Evolutionary conservation across 2,888 invertebrate species (phyloP).

Genomic region (Drosophila tripunctata): DNA sequence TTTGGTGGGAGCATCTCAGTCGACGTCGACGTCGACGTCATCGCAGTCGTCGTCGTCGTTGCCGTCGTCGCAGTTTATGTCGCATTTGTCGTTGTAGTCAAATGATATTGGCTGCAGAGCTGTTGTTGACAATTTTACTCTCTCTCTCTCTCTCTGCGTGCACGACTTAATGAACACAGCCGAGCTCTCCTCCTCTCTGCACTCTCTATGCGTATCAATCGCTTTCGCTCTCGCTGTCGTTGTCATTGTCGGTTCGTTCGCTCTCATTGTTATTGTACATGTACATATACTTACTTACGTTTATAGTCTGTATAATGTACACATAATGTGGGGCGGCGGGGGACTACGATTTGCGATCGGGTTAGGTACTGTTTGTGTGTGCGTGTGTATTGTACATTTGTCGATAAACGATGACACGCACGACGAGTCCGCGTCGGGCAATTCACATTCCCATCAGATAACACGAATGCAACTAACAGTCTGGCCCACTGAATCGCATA

Average conservation of each 20-base stretch:
- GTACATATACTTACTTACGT: slow-evolving; percentile 6
- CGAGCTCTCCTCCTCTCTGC: slow-evolving; percentile 6
- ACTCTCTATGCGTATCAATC: background rate
- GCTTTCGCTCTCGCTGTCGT: slow-evolving; percentile 3
- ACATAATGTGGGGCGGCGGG: slow-evolving; percentile 2
- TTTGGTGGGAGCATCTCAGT: slow-evolving; percentile 18
- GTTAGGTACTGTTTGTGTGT: slow-evolving; percentile 20
- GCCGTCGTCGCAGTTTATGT: slow-evolving; percentile 17
- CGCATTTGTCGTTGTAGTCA: slow-evolving; percentile 14
- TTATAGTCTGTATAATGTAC: slow-evolving; percentile 23
- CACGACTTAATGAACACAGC: too few relatives aligned
- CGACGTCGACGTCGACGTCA: slow-evolving; percentile 5
- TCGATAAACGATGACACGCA: slow-evolving; percentile 35
- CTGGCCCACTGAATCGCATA: slow-evolving; percentile 13
- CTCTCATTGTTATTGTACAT: slow-evolving; percentile 32
- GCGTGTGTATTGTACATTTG: background rate
- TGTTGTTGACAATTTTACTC: slow-evolving; percentile 66
- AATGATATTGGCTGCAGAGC: slow-evolving; percentile 38
- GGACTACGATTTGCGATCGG: slow-evolving; percentile 50
- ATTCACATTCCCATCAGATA: slow-evolving; percentile 22
- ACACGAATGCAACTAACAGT: slow-evolving; percentile 7
- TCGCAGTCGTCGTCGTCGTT: background rate
- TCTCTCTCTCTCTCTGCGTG: slow-evolving; percentile 18
- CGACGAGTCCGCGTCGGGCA: slow-evolving; percentile 9
- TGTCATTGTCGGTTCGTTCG: slow-evolving; percentile 3